Evolutionary conservation across 2,888 invertebrate genomes (phyloP).

Genomic region (Ypsolopha sequella): DNA sequence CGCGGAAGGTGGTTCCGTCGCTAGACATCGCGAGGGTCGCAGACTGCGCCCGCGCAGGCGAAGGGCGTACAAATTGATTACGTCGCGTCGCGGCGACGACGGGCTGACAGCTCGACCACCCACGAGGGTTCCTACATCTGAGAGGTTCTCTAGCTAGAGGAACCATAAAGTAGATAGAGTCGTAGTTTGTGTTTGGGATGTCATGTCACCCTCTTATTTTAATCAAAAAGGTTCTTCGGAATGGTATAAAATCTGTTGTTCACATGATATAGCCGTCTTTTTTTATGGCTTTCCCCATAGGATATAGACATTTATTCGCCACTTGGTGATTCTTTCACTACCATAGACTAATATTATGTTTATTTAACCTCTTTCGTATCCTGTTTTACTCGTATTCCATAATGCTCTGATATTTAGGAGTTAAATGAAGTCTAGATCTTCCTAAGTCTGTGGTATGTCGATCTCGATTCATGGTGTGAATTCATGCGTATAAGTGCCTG

Average conservation of each 20-base stretch:
- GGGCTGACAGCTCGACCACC: slow-evolving; percentile 52
- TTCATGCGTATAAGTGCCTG: background rate
- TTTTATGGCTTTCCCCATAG: too few relatives aligned
- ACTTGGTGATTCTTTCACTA: too few relatives aligned
- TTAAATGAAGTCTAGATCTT: background rate
- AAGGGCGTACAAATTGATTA: slow-evolving; percentile 67
- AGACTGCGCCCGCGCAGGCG: slow-evolving; percentile 29
- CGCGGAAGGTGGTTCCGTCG: background rate
- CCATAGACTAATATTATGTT: too few relatives aligned
- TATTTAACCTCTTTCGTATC: too few relatives aligned
- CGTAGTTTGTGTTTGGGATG: too few relatives aligned
- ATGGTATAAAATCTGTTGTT: too few relatives aligned
- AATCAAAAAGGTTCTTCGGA: too few relatives aligned
- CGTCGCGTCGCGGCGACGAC: slow-evolving; percentile 37
- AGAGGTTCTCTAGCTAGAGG: slow-evolving; percentile 25
- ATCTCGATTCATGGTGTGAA: slow-evolving; percentile 6
- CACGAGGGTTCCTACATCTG: slow-evolving; percentile 33
- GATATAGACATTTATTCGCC: too few relatives aligned
- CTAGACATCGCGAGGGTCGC: slow-evolving; percentile 15
- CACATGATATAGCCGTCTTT: too few relatives aligned
- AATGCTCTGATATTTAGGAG: too few relatives aligned
- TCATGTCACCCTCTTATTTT: too few relatives aligned
- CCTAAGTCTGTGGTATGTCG: background rate
- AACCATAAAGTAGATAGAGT: background rate
- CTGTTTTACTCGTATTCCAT: too few relatives aligned